Base-by-base conservation (phyloP, 1,140 invertebrate species). In the Paracyclopina nana region DNA sequence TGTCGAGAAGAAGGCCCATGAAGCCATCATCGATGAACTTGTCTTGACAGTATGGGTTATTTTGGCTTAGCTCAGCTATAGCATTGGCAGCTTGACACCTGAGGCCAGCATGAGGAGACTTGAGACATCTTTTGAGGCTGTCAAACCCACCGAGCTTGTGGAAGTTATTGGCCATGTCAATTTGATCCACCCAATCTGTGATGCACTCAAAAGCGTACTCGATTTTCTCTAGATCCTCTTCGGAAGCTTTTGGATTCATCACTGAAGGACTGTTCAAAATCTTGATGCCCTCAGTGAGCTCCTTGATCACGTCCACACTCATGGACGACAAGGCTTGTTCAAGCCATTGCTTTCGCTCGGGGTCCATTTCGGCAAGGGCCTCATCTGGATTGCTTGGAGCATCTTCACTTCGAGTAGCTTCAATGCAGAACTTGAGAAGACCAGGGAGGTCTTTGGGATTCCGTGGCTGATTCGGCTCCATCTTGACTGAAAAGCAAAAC, bases 161-260 rank as follows among this genome's bases (percentile, higher is more conserved):
- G 20, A 52, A 52, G 30, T 52, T 52, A 24, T 27, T 38, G 16
- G 55, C 55, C 26, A 44, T 43, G 34, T 56, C 55, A 18, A 56
- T 46, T 16, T 55, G 14, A 16, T 29, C 55, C 14, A 43, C 22
- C 27, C 30, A 46, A 27, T 56, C 55, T 20, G 53, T 34, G 9
- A 55, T 28, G 29, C 24, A 18, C 12, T 55, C 55, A 5, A 54
- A 16, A 27, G 46, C 30, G 8, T 29, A 14, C 12, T 49, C 22
- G n/a, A 26, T 11, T 16, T 48, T 28, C 16, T 11, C 1, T 18
- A 29, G 16, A 22, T 48, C 45, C 1, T 27, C 25, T 27, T 26
- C 26, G 11, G 12, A 16, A 6, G 14, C 12, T 4, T 48, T 28
- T 16, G 45, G 34, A 38, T 38, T 38, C 34, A 38, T 28, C 2